Base-by-base conservation (phyloP, 2,888 invertebrate species). In the Yponomeuta malinellus region DNA sequence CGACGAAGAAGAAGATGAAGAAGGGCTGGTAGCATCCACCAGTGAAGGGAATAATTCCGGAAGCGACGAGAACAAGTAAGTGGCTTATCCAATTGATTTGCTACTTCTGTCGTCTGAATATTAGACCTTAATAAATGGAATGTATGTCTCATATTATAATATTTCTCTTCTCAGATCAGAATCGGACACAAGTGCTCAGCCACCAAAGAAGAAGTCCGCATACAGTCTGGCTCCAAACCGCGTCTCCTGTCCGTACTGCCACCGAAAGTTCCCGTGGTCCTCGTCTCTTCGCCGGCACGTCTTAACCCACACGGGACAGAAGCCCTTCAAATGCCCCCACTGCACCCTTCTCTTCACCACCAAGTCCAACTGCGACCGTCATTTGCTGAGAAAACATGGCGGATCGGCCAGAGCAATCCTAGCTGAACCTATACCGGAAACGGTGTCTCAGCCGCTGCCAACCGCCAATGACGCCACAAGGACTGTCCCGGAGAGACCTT, bases 321-420 rank as follows among this genome's bases (percentile, higher is more conserved):
- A 99, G 82, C 99, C 99, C 0, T 99, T 96, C 92, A 97, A 98
- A 82, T 99, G 99, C 85, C 96, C 97, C 0, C 96, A 97, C 80
- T 99, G 99, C 83, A 96, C 97, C 0, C 93, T 98, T 10, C 94
- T 98, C 1, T 99, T 99, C 85, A 99, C 98, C 59, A 99, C 98
- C 0, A 99, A 99, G 84, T 98, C 98, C 10, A 99, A 99, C 88
- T 97, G 99, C 84, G 99, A 99, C 82, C 96, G 99, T 12, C 99
- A 99, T 84, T 89, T 99, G 72, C 88, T 97, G 71, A 93, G 98
- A 63, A 98, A 98, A 81, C 98, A 98, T 81, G 92, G 92, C 65
- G 85, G 93, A 72, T 85, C 93, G 71, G 87, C 93, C 63, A 77
- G 89, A 80, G 80, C 94, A 76, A 84, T 93, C 76, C 81, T 87